Percentiles rank a stretch among this genome's conserved stretches.
phyloP scores from a whole-genome alignment of 2,888 invertebrate genomes.

The Julus scandinavius region DNA sequence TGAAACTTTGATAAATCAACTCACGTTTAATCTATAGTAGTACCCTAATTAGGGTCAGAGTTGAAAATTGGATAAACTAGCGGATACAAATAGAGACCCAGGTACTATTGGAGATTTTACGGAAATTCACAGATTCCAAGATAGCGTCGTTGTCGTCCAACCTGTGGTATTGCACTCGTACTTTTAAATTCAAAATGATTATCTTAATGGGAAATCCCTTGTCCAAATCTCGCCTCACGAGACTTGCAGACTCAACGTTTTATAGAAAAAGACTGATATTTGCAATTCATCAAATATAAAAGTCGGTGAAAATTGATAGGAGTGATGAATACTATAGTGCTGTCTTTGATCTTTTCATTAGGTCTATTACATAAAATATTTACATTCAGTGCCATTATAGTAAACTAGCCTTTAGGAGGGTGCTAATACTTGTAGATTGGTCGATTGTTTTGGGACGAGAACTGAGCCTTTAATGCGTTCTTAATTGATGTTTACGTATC shows the following conservation, averaged over 20 bases:
- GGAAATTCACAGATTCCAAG: slow-evolving; percentile 2
- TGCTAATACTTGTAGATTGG: slow-evolving; percentile 7
- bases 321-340: neutral
- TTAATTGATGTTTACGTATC: neutral
- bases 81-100: neutral
- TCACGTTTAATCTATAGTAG: neutral
- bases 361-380: slow-evolving; percentile 16
- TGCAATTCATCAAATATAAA: slow-evolving; percentile 33
- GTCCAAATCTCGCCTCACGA: neutral
- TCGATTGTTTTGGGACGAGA: slow-evolving; percentile 22
- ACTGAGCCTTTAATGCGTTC: slow-evolving; percentile 4
- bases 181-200: slow-evolving; percentile 16
- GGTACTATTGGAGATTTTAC: neutral
- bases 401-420: slow-evolving; percentile 3
- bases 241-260: neutral
- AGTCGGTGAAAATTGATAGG: neutral
- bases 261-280: slow-evolving; percentile 33
- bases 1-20: neutral
- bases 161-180: neutral
- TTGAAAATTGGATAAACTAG: neutral
- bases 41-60: neutral
- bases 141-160: slow-evolving; percentile 24
- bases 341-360: neutral
- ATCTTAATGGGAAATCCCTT: neutral
- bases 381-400: slow-evolving; percentile 24